Conservation (phyloP, 2,888 invertebrate genomes). For the Phaedon cochleariae region DNA sequence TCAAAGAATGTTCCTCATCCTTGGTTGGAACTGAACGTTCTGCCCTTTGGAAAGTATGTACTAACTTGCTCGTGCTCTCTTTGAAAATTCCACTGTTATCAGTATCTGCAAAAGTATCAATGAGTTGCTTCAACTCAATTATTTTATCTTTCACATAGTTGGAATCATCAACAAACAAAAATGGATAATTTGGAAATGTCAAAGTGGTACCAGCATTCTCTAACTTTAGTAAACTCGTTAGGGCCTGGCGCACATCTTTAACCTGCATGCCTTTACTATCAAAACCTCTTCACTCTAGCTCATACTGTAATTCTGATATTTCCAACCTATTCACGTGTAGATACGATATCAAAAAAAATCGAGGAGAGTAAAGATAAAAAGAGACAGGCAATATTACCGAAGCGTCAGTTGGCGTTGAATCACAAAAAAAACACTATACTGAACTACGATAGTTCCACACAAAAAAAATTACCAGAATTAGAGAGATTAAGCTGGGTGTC, state of each 20-base stretch:
- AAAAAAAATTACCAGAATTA: no score
- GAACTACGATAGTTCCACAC: no score
- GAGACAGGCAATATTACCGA: no score
- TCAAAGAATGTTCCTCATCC: conserved; percentile 8
- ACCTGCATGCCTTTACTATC: background rate
- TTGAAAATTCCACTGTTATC: background rate
- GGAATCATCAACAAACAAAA: background rate
- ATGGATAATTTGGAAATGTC: background rate
- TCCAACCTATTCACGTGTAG: background rate
- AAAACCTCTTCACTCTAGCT: background rate
- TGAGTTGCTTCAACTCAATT: background rate
- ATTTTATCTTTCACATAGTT: background rate
- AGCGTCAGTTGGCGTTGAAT: no score
- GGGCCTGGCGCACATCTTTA: background rate
- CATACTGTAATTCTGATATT: background rate
- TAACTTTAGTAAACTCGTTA: background rate
- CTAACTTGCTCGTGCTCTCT: conserved; percentile 13
- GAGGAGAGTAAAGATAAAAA: no score
- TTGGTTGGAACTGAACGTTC: conserved; percentile 15
- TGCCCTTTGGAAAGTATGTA: conserved; percentile 18
- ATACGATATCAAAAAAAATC: no score
- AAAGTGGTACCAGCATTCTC: background rate
- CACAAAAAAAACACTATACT: no score
- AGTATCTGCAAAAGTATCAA: background rate
- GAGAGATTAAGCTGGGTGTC: no score